Conservation (phyloP, 1,140 invertebrate genomes). For the Pantala flavescens region DNA sequence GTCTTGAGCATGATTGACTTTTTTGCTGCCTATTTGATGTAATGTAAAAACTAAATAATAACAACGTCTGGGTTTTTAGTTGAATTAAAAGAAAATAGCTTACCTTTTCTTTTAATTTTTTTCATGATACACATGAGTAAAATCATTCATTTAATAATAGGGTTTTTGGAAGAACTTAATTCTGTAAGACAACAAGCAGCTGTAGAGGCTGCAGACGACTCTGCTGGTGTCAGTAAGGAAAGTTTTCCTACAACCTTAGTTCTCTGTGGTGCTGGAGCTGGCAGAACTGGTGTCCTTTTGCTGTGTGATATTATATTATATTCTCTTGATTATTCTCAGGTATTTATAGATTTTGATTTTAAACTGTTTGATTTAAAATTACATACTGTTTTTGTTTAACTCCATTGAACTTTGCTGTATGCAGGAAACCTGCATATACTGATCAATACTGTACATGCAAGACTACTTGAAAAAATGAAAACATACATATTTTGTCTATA, state of each 20-base stretch:
- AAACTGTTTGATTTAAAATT: slow-evolving; percentile 15
- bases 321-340: slow-evolving; percentile 78
- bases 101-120: no score
- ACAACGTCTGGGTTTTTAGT: no score
- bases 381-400: slow-evolving; percentile 10
- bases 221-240: slow-evolving; percentile 43
- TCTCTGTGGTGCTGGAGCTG: slow-evolving; percentile 58
- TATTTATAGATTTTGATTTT: slow-evolving; percentile 30
- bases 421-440: no score
- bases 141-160: slow-evolving; percentile 33
- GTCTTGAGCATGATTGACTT: no score
- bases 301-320: slow-evolving; percentile 68
- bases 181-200: slow-evolving; percentile 63
- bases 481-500: no score
- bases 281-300: slow-evolving; percentile 64
- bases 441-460: no score
- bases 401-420: no score
- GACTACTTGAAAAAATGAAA: no score
- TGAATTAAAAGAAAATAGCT: no score
- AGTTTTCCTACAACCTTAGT: slow-evolving; percentile 57
- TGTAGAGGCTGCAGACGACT: slow-evolving; percentile 42
- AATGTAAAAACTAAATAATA: no score
- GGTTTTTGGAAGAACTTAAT: slow-evolving; percentile 75
- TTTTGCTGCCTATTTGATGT: no score
- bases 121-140: not conserved